Percentiles rank a stretch among this genome's conserved stretches.
Evolutionary conservation across 2,113 vertebrate species (phyloP).

Genomic region (Salminus brasiliensis): DNA sequence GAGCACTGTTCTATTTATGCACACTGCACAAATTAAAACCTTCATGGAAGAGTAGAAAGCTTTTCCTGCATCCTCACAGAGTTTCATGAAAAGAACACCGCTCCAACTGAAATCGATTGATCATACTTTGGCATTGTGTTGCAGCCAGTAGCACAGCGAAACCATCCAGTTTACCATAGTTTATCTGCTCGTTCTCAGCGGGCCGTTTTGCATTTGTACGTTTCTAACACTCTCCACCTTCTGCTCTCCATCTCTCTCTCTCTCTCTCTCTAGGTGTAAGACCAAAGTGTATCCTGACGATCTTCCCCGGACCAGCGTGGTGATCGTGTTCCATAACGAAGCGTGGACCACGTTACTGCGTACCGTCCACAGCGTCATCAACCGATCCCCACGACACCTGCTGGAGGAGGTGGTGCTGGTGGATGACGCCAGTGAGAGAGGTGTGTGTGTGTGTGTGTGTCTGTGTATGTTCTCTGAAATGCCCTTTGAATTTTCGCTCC

Average conservation of each 20-base stretch:
- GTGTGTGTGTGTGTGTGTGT: slow-evolving; percentile 65
- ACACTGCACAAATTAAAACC: too few relatives aligned
- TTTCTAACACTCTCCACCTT: background rate
- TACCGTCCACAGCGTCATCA: slow-evolving; percentile 95
- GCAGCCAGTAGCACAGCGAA: too few relatives aligned
- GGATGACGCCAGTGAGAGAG: slow-evolving; percentile 97
- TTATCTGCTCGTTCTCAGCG: too few relatives aligned
- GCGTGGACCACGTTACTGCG: slow-evolving; percentile 96
- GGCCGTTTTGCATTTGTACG: too few relatives aligned
- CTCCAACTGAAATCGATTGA: too few relatives aligned
- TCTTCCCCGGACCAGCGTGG: slow-evolving; percentile 94
- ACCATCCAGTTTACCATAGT: too few relatives aligned
- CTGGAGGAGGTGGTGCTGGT: slow-evolving; percentile 96
- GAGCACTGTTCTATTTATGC: too few relatives aligned
- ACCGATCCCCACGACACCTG: slow-evolving; percentile 91
- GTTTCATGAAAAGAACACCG: too few relatives aligned
- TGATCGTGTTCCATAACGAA: slow-evolving; percentile 98
- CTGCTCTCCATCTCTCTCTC: background rate
- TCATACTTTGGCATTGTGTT: too few relatives aligned
- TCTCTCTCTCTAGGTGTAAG: slow-evolving; percentile 83
- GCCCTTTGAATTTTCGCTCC: background rate
- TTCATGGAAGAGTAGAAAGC: too few relatives aligned
- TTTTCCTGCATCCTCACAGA: too few relatives aligned
- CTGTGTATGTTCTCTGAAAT: background rate
- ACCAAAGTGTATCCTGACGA: slow-evolving; percentile 94